phyloP scores from a whole-genome alignment of 2,797 vertebrate genomes.

The Cynopterus sphinx region DNA sequence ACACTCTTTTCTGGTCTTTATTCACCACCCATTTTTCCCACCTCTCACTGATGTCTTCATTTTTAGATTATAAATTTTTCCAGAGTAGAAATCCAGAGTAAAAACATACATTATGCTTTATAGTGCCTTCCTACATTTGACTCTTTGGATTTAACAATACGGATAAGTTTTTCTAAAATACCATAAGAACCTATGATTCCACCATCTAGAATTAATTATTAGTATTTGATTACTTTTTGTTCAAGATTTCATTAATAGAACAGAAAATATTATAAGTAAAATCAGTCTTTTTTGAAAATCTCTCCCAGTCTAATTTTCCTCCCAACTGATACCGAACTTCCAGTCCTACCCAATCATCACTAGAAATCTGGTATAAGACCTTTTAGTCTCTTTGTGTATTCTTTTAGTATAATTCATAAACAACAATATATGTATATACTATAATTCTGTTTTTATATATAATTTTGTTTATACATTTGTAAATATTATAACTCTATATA shows the following conservation, averaged over 20 bases:
- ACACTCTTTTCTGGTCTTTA: not conserved
- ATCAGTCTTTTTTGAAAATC: not conserved
- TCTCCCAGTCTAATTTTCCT: not conserved
- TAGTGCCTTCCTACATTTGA: not conserved
- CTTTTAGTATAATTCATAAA: not conserved
- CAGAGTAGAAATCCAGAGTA: not conserved
- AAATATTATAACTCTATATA: not conserved
- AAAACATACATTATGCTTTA: not conserved
- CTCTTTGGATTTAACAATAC: not conserved
- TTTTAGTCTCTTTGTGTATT: not conserved
- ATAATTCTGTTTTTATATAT: not conserved
- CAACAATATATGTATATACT: not conserved
- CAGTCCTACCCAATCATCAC: not conserved
- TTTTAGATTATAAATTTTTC: not conserved
- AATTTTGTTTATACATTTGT: not conserved
- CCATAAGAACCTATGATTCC: not conserved
- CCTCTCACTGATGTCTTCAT: not conserved
- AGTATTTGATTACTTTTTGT: not conserved
- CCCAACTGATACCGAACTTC: not conserved
- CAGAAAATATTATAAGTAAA: constrained; percentile 7
- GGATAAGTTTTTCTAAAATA: not conserved
- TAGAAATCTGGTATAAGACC: not conserved
- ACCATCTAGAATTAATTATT: not conserved
- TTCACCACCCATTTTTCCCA: not conserved
- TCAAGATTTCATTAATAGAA: not conserved